phyloP scores from a whole-genome alignment of 2,797 vertebrate species.

The Halcyon badia region DNA sequence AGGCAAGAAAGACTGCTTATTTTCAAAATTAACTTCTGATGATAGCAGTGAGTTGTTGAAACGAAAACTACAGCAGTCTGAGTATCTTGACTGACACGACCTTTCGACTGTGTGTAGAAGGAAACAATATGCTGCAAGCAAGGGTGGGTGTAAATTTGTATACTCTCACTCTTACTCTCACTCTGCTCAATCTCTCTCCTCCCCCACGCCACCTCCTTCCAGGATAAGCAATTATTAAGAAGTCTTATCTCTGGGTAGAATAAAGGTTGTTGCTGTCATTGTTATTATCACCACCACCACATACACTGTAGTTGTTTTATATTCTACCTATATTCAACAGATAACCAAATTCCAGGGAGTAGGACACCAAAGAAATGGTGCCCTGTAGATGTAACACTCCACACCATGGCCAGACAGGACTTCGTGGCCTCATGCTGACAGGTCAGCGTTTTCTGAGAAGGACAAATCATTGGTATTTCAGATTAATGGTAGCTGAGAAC shows the following conservation, averaged over 20 bases:
- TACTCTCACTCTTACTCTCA: not conserved
- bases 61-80: not conserved
- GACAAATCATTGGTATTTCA: not conserved
- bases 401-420: not conserved
- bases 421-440: not conserved
- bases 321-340: not conserved
- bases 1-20: not conserved
- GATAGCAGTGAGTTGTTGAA: not conserved
- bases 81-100: not conserved
- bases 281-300: not conserved
- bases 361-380: not conserved
- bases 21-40: not conserved
- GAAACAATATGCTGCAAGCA: not conserved
- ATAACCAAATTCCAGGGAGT: not conserved
- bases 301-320: not conserved
- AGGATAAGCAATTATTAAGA: not conserved
- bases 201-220: not conserved
- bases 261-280: not conserved
- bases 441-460: not conserved
- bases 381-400: not conserved
- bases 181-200: not conserved
- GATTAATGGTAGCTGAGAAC: not conserved
- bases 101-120: not conserved
- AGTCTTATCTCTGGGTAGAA: not conserved
- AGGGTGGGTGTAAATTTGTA: not conserved